phyloP scores from a whole-genome alignment of 2,888 invertebrate genomes.

The Pocota personata region DNA sequence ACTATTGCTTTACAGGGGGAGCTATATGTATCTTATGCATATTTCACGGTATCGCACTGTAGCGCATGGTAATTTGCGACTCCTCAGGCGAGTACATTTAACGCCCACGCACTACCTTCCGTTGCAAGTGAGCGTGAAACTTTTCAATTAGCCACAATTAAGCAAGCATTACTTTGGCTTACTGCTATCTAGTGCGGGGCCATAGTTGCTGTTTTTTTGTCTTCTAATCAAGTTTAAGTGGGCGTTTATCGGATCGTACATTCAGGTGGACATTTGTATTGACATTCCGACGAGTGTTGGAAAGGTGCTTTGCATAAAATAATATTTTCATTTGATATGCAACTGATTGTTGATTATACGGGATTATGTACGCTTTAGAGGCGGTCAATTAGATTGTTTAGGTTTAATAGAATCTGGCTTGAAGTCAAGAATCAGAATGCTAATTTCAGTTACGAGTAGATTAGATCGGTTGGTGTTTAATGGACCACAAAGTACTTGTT shows the following conservation, averaged over 20 bases:
- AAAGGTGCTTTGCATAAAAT: constrained; percentile 57
- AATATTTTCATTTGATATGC: constrained; percentile 48
- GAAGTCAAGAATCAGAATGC: constrained; percentile 34
- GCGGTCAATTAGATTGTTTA: constrained; percentile 43
- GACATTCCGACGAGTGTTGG: constrained; percentile 52
- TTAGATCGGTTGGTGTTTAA: constrained; percentile 36
- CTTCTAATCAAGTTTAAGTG: constrained; percentile 36
- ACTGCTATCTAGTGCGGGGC: background rate
- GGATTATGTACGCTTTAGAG: constrained; percentile 43
- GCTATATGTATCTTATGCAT: background rate
- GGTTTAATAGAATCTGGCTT: constrained; percentile 7
- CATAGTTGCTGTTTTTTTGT: constrained; percentile 17
- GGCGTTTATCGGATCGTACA: constrained; percentile 35
- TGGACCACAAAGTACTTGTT: constrained; percentile 16
- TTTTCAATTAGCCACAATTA: constrained; percentile 73
- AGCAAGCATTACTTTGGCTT: constrained; percentile 49
- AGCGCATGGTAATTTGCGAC: constrained; percentile 57
- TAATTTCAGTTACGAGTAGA: constrained; percentile 54
- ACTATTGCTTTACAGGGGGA: constrained; percentile 17
- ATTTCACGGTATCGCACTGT: constrained; percentile 60
- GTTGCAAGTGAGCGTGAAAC: constrained; percentile 67
- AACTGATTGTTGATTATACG: constrained; percentile 51
- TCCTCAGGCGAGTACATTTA: constrained; percentile 54
- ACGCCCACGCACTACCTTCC: constrained; percentile 68
- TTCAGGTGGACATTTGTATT: constrained; percentile 39